phyloP scores from a whole-genome alignment of 1,140 invertebrate genomes.

The Pinna nobilis region DNA sequence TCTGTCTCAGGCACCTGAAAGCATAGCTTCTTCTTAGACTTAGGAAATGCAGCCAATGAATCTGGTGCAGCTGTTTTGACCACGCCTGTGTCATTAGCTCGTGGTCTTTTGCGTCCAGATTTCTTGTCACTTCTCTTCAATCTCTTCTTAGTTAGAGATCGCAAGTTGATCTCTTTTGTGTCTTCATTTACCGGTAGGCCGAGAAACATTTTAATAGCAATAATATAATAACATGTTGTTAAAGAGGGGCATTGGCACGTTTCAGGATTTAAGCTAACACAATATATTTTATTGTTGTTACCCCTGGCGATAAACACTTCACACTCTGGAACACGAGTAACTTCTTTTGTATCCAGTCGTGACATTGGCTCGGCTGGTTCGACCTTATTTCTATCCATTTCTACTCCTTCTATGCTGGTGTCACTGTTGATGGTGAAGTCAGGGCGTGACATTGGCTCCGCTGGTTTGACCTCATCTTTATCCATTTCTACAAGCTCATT shows the following conservation, averaged over 20 bases:
- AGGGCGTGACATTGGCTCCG: not conserved
- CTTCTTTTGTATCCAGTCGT: not conserved
- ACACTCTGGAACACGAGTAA: not conserved
- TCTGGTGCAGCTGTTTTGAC: not conserved
- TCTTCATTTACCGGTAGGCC: not conserved
- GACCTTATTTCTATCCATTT: no score
- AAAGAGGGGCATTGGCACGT: not conserved
- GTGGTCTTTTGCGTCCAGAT: no score
- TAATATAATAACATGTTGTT: not conserved
- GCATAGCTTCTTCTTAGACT: not conserved
- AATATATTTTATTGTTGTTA: not conserved
- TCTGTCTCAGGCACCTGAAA: no score
- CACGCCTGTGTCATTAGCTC: conserved; percentile 4
- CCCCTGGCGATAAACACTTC: not conserved
- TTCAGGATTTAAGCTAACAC: not conserved
- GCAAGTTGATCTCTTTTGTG: conserved; percentile 1
- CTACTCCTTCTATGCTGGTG: not conserved
- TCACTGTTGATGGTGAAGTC: not conserved
- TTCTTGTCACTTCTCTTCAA: conserved; percentile 7
- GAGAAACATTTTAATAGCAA: not conserved
- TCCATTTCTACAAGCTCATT: not conserved
- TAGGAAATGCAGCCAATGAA: not conserved
- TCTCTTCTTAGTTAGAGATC: conserved; percentile 11
- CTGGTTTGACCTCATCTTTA: not conserved
- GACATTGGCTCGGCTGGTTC: not conserved